Evolutionary conservation across 2,888 invertebrate genomes (phyloP), one percentile per base, ranked within the genome.

Genomic region (Cremastinae sp.): DNA sequence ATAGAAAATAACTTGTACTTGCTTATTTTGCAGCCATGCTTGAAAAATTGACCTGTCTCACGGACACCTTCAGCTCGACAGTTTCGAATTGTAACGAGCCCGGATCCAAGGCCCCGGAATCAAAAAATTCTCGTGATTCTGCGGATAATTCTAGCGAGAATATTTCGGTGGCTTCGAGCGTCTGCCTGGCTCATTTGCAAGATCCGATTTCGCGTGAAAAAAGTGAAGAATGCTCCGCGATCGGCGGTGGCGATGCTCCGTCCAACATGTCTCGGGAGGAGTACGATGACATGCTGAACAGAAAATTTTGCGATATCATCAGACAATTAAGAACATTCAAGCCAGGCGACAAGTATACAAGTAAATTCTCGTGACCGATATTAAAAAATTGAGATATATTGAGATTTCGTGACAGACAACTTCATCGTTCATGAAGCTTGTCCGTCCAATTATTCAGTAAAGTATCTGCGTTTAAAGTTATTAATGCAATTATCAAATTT

Each of bases 231-330:
- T 83, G 76, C 65, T 86, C 86, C 2, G 69, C 77, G 8, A 80
- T 78, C 4, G 85, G 83, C 0, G 86, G 84, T 20, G 86, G 87
- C 7, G 85, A 87, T 54, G 85, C 84, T 12, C 84, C 86, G 0
- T 84, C 84, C 3, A 49, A 79, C 9, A 77, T 85, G 3, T 28
- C 28, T n/a, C n/a, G n/a, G n/a, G n/a, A n/a, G n/a, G n/a, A n/a
- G n/a, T n/a, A n/a, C n/a, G n/a, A n/a, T n/a, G n/a, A n/a, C n/a
- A n/a, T n/a, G n/a, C n/a, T n/a, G n/a, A n/a, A n/a, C n/a, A n/a
- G n/a, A n/a, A n/a, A n/a, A n/a, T n/a, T n/a, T n/a, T n/a, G n/a
- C n/a, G n/a, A n/a, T n/a, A n/a, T n/a, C n/a, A n/a, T n/a, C n/a
- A n/a, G n/a, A n/a, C n/a, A n/a, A n/a, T n/a, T n/a, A n/a, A n/a